Conservation (phyloP, 2,113 vertebrate genomes). For the Pantherophis guttatus region DNA sequence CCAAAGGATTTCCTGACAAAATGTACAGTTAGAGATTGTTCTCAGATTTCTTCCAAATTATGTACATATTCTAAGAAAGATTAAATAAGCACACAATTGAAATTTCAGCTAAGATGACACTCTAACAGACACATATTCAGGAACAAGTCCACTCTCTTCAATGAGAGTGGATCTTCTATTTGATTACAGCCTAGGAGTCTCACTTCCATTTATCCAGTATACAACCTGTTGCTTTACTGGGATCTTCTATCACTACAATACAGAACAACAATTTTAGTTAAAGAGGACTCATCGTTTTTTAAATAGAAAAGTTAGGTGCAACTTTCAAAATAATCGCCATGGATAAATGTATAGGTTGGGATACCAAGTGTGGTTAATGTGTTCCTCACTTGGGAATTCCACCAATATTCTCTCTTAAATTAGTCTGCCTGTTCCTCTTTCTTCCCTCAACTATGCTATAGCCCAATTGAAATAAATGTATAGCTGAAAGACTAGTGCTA, state of each 20-base stretch:
- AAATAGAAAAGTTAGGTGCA: background rate
- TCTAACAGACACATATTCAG: background rate
- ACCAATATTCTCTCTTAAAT: background rate
- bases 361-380: background rate
- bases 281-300: background rate
- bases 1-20: conserved; percentile 27
- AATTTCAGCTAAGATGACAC: background rate
- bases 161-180: background rate
- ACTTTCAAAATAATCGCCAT: background rate
- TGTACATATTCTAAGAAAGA: background rate
- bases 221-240: background rate
- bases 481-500: background rate
- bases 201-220: background rate
- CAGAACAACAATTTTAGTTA: background rate
- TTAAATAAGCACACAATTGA: background rate
- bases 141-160: background rate
- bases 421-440: background rate
- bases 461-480: background rate
- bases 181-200: background rate
- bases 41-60: conserved; percentile 34
- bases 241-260: background rate
- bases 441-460: background rate
- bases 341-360: background rate
- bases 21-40: background rate
- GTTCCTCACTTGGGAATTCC: background rate